A percentile compares a stretch with the other conserved stretches of the same genome.
These are phyloP conservation scores for Idaea aversata DNA, from an alignment of 2,888 invertebrate species.

Conservation along the genomic window DNA sequence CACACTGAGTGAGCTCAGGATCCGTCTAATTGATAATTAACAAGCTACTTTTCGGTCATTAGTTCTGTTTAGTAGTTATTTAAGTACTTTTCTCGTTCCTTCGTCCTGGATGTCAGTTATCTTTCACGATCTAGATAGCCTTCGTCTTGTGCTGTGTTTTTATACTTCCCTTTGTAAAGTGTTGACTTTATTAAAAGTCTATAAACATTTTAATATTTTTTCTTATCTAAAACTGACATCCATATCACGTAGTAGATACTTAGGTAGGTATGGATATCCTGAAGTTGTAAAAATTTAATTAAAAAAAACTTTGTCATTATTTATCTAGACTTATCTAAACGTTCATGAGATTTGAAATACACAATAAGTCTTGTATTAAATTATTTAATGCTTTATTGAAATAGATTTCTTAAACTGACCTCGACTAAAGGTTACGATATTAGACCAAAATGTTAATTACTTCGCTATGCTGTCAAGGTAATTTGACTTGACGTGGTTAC, in stretches of 20 bases:
- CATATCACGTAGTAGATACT: neutral
- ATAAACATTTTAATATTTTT: neutral
- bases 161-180: neutral
- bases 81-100: conserved; percentile 9
- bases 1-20: conserved; percentile 31
- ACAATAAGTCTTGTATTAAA: no score
- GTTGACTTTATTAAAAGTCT: neutral
- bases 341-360: conserved; percentile 15
- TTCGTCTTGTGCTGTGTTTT: neutral
- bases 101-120: conserved; percentile 14
- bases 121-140: conserved; percentile 7
- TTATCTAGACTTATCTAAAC: neutral
- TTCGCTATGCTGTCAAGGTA: conserved; percentile 46
- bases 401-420: conserved; percentile 33
- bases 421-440: conserved; percentile 48
- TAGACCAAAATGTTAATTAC: conserved; percentile 54
- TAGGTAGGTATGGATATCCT: neutral
- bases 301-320: neutral
- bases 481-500: conserved; percentile 21
- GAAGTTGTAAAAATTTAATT: neutral
- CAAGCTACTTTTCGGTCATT: conserved; percentile 15
- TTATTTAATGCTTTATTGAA: conserved; percentile 24
- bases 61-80: conserved; percentile 5
- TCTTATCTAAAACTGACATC: neutral
- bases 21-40: conserved; percentile 45